These are phyloP conservation scores for Eugnorisma glareosa DNA, from an alignment of 2,888 invertebrate genomes.

Conservation along the genomic window DNA sequence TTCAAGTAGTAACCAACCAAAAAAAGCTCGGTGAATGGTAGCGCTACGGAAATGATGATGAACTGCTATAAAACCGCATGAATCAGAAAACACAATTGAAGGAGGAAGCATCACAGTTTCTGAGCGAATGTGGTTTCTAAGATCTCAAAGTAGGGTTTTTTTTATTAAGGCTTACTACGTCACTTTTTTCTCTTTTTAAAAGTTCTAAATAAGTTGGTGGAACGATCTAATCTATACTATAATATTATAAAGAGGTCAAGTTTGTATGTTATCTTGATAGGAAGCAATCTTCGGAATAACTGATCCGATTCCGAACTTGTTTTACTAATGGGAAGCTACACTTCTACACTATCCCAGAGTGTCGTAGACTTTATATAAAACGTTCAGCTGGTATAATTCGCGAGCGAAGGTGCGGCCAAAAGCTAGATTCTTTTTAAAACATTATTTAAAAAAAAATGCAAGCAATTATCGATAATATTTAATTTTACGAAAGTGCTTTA, in stretches of 20 bases:
- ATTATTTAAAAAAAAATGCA: no score
- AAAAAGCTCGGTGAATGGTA: not conserved
- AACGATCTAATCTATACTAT: no score
- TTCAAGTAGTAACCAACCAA: not conserved
- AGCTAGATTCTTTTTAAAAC: no score
- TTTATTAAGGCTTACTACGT: not conserved
- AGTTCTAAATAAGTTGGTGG: not conserved
- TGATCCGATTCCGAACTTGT: not conserved
- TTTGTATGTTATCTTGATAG: not conserved
- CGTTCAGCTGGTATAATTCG: no score
- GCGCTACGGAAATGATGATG: not conserved
- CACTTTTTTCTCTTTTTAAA: not conserved
- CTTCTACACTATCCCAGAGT: not conserved
- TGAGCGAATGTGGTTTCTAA: not conserved
- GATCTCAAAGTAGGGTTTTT: not conserved
- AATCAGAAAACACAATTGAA: conserved; percentile 2
- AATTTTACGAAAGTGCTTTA: not conserved
- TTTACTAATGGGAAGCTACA: not conserved
- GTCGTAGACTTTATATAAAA: no score
- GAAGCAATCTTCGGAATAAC: not conserved
- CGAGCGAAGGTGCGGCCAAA: no score
- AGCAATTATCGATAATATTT: no score
- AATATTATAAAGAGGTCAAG: not conserved
- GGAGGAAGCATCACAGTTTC: not conserved
- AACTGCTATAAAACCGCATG: conserved; percentile 16